These are phyloP conservation scores for Peromyscus polionotus DNA, from an alignment of 2,113 vertebrate genomes.

Conservation along the genomic window DNA sequence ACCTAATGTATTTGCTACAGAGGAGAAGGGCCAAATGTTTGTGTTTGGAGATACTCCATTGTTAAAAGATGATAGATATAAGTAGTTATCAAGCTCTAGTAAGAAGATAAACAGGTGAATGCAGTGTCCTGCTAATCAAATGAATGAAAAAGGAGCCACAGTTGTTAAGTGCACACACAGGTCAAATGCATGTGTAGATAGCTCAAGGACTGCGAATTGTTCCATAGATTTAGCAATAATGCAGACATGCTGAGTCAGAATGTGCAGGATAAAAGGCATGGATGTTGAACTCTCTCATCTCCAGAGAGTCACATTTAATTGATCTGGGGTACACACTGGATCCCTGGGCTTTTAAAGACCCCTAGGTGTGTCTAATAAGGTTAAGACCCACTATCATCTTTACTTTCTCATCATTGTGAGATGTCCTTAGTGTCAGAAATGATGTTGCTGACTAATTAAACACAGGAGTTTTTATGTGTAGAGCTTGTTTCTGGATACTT, in stretches of 20 bases:
- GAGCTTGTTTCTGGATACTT: slow-evolving; percentile 54
- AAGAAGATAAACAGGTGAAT: background rate
- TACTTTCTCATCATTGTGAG: slow-evolving; percentile 70
- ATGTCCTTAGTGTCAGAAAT: slow-evolving; percentile 73
- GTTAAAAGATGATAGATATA: slow-evolving; percentile 21
- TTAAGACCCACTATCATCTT: background rate
- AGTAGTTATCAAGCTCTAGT: background rate
- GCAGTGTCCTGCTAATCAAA: background rate
- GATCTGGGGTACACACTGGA: background rate
- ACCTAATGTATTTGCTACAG: background rate
- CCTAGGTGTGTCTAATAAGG: background rate
- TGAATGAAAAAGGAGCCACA: background rate
- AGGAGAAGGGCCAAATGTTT: background rate
- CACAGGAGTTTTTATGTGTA: slow-evolving; percentile 45
- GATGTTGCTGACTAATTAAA: slow-evolving; percentile 74
- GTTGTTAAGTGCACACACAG: background rate
- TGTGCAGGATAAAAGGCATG: background rate
- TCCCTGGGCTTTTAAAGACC: slow-evolving; percentile 20
- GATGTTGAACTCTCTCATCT: background rate
- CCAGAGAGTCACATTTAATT: background rate
- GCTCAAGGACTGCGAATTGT: background rate
- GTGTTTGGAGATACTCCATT: background rate
- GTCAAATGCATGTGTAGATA: background rate
- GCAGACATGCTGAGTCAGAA: background rate
- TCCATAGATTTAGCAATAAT: background rate